phyloP scores from a whole-genome alignment of 2,113 vertebrate genomes.

The Eretmodus cyanostictus region DNA sequence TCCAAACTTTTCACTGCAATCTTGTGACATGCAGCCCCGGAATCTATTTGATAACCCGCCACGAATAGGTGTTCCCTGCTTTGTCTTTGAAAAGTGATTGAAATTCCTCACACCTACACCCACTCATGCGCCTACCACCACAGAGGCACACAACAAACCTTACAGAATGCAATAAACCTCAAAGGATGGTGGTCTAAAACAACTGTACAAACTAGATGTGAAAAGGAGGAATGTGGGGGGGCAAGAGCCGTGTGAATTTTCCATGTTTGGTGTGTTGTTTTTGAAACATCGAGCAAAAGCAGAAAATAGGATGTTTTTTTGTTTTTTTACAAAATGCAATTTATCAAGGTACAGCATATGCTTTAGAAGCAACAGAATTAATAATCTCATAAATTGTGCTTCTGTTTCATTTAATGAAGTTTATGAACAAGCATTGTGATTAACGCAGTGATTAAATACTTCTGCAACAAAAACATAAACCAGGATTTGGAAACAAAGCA shows the following conservation, averaged over 20 bases:
- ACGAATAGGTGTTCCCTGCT: constrained; percentile 35
- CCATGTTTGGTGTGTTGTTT: background rate
- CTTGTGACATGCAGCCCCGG: constrained; percentile 32
- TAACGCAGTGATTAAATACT: constrained; percentile 1
- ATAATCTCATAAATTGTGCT: background rate
- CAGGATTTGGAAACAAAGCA: constrained; percentile 1
- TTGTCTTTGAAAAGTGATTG: constrained; percentile 63
- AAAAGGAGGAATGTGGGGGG: background rate
- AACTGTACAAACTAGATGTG: background rate
- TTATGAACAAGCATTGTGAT: constrained; percentile 8
- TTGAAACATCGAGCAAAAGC: background rate
- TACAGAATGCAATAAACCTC: constrained; percentile 11
- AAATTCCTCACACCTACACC: constrained; percentile 51
- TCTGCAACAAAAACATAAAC: constrained; percentile 22
- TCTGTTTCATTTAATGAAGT: constrained; percentile 18
- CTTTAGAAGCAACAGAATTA: background rate
- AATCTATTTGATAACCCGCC: constrained; percentile 60
- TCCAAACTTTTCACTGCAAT: constrained; percentile 47
- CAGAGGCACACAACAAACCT: constrained; percentile 8
- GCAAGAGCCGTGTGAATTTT: background rate
- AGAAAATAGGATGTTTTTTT: background rate
- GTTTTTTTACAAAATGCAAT: background rate
- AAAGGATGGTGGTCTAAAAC: background rate
- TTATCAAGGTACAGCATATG: background rate
- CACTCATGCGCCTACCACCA: constrained; percentile 21